Conservation (phyloP, 30 jellyfish, hydroid and myxozoan species). For the Aurelia sp. region DNA sequence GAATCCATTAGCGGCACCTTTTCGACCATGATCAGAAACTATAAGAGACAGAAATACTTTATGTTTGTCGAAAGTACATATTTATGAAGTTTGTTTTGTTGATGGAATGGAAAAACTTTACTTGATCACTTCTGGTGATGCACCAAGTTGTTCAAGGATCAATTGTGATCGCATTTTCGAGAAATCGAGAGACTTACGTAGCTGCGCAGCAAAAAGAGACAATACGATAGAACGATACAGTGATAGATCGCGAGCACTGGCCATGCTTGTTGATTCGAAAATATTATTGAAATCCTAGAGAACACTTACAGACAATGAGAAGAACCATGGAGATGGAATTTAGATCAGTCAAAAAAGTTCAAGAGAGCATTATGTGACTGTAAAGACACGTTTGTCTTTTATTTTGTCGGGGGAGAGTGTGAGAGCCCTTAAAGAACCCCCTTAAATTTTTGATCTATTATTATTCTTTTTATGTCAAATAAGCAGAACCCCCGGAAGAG, state of each 20-base stretch:
- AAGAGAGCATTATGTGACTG: slow-evolving; percentile 4
- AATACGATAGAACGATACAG: too few relatives aligned
- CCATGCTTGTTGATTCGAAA: slow-evolving; percentile 17
- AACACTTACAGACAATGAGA: neutral
- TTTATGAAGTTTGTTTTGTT: neutral
- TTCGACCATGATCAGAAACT: neutral
- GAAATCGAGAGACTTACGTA: too few relatives aligned
- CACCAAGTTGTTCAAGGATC: too few relatives aligned
- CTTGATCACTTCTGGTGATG: too few relatives aligned
- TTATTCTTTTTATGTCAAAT: too few relatives aligned
- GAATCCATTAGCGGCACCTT: slow-evolving; percentile 13
- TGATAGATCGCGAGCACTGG: neutral
- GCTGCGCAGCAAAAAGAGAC: too few relatives aligned
- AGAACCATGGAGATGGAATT: neutral
- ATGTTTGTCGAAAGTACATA: neutral
- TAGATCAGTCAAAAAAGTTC: slow-evolving; percentile 2
- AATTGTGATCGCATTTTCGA: too few relatives aligned
- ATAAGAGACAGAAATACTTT: neutral
- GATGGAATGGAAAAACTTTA: too few relatives aligned
- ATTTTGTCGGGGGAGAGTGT: slow-evolving; percentile 26
- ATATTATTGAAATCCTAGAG: neutral
- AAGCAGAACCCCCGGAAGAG: too few relatives aligned
- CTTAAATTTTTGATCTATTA: too few relatives aligned
- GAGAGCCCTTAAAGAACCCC: neutral
- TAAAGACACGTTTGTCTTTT: neutral